Conservation (phyloP, 2,113 vertebrate genomes). For the Scalopus aquaticus region DNA sequence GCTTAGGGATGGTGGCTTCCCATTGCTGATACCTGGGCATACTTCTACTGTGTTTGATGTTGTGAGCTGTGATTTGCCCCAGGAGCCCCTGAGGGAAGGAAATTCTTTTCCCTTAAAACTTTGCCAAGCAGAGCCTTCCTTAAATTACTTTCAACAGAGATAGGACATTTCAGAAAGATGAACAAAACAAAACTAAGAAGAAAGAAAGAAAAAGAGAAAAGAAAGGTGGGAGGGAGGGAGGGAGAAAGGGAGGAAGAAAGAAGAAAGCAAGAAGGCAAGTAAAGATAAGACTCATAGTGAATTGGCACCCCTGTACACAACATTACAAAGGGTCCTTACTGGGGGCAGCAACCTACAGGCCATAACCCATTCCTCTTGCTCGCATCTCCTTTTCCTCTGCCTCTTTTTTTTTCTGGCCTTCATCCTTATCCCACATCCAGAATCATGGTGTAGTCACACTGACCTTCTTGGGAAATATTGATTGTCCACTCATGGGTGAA, state of each 20-base stretch:
- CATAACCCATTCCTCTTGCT: background rate
- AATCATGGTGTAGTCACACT: background rate
- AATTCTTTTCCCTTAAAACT: background rate
- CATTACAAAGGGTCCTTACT: background rate
- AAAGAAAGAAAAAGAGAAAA: background rate
- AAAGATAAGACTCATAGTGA: too few species aligned
- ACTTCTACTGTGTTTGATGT: too few species aligned
- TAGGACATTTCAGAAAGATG: background rate
- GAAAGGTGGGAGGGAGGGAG: too few species aligned
- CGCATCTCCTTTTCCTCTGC: background rate
- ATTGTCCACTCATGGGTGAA: background rate
- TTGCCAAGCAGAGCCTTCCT: background rate
- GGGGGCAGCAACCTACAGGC: background rate
- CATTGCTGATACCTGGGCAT: too few species aligned
- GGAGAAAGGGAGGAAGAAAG: fast-evolving
- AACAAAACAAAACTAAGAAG: background rate
- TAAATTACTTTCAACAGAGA: background rate
- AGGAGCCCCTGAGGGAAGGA: too few species aligned
- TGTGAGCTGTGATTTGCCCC: too few species aligned
- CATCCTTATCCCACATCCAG: background rate
- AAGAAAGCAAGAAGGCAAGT: too few species aligned
- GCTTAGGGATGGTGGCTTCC: too few species aligned
- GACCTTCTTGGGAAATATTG: background rate
- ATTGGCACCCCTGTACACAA: background rate
- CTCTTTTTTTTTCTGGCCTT: background rate